Evolutionary conservation across 37 sponge, comb jelly and placozoan genomes (phyloP).

Genomic region (Lycopodina hypogea): DNA sequence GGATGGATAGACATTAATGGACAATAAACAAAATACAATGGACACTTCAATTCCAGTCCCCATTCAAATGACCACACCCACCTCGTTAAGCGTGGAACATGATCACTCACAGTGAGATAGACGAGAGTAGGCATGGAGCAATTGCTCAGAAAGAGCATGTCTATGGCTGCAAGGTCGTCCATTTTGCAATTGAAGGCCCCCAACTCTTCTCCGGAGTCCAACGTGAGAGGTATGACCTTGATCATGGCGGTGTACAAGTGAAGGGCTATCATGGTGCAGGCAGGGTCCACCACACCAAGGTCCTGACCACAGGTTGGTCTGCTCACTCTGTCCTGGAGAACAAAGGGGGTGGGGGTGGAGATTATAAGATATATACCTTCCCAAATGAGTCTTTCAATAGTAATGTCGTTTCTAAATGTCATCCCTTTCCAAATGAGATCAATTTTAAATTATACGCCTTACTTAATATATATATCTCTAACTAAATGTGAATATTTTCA

Average conservation of each 20-base stretch:
- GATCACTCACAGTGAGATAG: slow-evolving; percentile 48
- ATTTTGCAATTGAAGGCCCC: slow-evolving; percentile 69
- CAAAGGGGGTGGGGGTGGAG: not conserved
- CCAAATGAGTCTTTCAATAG: no score
- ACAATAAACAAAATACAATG: no score
- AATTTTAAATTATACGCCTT: no score
- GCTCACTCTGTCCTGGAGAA: slow-evolving; percentile 64
- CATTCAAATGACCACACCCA: no score
- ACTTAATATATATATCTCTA: no score
- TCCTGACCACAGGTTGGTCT: slow-evolving; percentile 54
- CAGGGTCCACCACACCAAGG: slow-evolving; percentile 79
- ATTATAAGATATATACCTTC: no score
- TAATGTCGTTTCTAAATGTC: no score
- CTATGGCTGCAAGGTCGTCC: slow-evolving; percentile 63
- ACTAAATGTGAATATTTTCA: no score
- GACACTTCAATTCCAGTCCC: no score
- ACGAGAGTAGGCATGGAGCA: slow-evolving; percentile 50
- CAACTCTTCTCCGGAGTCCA: slow-evolving; percentile 71
- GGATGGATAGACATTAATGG: no score
- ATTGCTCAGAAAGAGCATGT: slow-evolving; percentile 58
- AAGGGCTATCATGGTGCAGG: slow-evolving; percentile 64
- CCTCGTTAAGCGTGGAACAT: no score
- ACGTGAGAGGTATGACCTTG: slow-evolving; percentile 72
- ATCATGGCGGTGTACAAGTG: slow-evolving; percentile 77
- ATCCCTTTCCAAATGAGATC: no score